Conservation (phyloP, 1,140 invertebrate genomes). For the Diorhabda sublineata region DNA sequence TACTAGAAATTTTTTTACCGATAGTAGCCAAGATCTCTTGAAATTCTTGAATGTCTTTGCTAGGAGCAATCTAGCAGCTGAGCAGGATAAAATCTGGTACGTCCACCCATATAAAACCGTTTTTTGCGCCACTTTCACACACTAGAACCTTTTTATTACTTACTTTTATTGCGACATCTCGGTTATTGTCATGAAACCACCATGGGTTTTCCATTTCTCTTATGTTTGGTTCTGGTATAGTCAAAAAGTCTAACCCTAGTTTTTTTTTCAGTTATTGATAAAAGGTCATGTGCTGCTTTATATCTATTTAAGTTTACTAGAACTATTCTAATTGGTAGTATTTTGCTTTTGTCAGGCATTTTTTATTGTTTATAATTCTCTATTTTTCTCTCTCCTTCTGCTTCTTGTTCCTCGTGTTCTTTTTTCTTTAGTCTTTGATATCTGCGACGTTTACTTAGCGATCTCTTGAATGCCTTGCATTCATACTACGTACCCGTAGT, state of each 20-base stretch:
- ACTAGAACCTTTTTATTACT: not conserved
- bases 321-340: not conserved
- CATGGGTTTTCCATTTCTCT: not conserved
- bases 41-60: not conserved
- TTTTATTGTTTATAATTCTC: not conserved
- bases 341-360: not conserved
- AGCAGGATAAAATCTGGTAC: not conserved
- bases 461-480: not conserved
- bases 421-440: not conserved
- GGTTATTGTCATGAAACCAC: not conserved
- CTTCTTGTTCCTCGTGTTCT: not conserved
- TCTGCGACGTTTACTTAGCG: not conserved
- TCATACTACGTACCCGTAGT: not conserved
- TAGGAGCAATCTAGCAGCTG: constrained; percentile 6
- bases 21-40: not conserved
- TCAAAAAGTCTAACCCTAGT: too few relatives aligned
- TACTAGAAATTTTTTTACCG: not conserved
- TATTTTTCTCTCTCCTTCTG: not conserved
- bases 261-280: not conserved
- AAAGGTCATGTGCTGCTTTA: not conserved
- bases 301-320: constrained; percentile 1
- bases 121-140: not conserved
- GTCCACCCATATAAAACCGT: not conserved
- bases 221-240: too few relatives aligned
- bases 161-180: not conserved